phyloP scores from a whole-genome alignment of 2,888 invertebrate genomes.

The Melikaiella ostensackeni region DNA sequence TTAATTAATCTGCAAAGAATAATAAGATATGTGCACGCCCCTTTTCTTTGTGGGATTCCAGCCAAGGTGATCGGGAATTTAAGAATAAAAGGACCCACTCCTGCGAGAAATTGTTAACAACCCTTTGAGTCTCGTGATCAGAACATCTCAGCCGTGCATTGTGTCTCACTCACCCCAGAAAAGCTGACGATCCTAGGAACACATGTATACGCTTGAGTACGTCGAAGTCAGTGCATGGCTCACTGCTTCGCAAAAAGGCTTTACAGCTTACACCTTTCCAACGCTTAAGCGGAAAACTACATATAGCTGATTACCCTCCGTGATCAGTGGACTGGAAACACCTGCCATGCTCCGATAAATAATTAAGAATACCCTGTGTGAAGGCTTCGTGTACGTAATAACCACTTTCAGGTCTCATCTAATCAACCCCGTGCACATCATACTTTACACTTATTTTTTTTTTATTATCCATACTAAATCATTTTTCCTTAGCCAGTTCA shows the following conservation, averaged over 20 bases:
- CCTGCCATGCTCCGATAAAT: constrained; percentile 39
- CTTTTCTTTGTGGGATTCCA: not conserved
- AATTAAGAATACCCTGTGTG: constrained; percentile 20
- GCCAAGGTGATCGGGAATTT: constrained; percentile 18
- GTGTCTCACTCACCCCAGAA: constrained; percentile 60
- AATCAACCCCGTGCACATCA: not conserved
- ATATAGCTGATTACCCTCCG: constrained; percentile 36
- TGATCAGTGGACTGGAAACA: constrained; percentile 32
- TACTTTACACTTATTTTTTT: constrained; percentile 13
- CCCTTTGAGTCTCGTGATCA: constrained; percentile 70
- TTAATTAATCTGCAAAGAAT: not conserved
- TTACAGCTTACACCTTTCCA: constrained; percentile 57
- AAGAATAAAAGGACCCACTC: constrained; percentile 4
- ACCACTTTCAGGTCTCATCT: constrained; percentile 17
- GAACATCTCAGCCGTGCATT: constrained; percentile 69
- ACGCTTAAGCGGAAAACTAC: constrained; percentile 56
- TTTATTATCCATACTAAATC: constrained; percentile 9
- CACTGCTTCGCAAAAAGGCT: constrained; percentile 66
- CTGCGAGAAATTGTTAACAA: constrained; percentile 57
- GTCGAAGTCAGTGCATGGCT: constrained; percentile 56
- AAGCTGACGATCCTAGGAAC: constrained; percentile 40
- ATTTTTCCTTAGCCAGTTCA: not conserved
- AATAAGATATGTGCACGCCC: not conserved
- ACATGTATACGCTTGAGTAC: constrained; percentile 54
- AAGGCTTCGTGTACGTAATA: not conserved